Conservation (phyloP, 2,797 vertebrate species). For the Thunnus albacares region DNA sequence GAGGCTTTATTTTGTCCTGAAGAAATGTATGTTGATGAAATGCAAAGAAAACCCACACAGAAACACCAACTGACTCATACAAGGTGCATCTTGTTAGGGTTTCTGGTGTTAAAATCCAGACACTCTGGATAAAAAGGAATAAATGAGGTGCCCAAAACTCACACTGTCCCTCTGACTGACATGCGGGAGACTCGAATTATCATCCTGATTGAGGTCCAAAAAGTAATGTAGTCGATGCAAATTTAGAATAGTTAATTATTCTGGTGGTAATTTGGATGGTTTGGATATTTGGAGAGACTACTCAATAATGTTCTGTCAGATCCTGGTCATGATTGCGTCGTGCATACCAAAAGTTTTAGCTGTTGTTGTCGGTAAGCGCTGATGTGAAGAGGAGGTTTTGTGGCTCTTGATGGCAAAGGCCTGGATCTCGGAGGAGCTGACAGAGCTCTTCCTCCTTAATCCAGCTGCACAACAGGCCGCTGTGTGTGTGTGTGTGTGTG, state of each 20-base stretch:
- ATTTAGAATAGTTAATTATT: background rate
- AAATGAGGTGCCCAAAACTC: slow-evolving; percentile 12
- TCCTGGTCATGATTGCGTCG: too few species aligned
- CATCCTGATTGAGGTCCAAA: slow-evolving; percentile 12
- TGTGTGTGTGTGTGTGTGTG: slow-evolving; percentile 7
- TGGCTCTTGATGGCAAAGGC: slow-evolving; percentile 66
- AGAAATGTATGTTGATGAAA: slow-evolving; percentile 6
- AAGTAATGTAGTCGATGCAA: background rate
- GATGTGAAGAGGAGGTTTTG: slow-evolving; percentile 50
- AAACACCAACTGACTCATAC: background rate
- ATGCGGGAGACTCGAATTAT: background rate
- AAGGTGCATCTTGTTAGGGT: background rate
- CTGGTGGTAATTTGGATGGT: too few species aligned
- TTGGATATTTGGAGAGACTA: too few species aligned
- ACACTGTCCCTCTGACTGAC: background rate
- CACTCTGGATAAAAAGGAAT: background rate
- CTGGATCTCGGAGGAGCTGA: slow-evolving; percentile 64
- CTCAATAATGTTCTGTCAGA: too few species aligned
- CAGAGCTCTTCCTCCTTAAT: slow-evolving; percentile 64
- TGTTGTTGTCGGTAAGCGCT: slow-evolving; percentile 11
- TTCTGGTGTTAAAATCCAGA: background rate
- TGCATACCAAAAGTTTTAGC: too few species aligned
- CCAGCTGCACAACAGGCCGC: slow-evolving; percentile 40
- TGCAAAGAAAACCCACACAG: slow-evolving; percentile 3
- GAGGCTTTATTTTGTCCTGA: background rate